Percentiles rank a stretch among this genome's conserved stretches.
These are phyloP conservation scores for Diplogasteroides magnus DNA, from an alignment of 1,140 invertebrate species.

Conservation along the genomic window DNA sequence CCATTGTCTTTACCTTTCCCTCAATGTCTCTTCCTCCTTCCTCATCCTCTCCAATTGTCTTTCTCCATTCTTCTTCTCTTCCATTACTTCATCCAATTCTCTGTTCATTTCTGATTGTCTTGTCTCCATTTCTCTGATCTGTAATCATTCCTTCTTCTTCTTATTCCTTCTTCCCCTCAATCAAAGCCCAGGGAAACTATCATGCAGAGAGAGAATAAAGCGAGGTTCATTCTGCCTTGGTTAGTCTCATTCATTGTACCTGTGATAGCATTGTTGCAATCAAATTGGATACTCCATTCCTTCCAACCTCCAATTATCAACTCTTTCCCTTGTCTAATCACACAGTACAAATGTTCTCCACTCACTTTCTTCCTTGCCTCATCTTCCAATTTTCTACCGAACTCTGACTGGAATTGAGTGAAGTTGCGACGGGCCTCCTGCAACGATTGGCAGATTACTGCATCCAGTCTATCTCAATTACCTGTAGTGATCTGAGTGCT, in stretches of 20 bases:
- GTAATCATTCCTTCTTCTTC: slow-evolving; percentile 1
- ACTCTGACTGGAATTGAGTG: slow-evolving; percentile 32
- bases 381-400: slow-evolving; percentile 22
- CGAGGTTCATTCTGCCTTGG: neutral
- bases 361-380: slow-evolving; percentile 19
- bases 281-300: neutral
- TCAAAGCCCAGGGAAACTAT: no score
- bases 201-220: slow-evolving; percentile 6
- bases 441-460: no score
- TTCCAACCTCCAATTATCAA: neutral
- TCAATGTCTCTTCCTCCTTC: slow-evolving; percentile 11
- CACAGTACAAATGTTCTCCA: slow-evolving; percentile 2
- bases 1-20: neutral
- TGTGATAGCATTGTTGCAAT: neutral
- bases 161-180: no score
- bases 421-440: slow-evolving; percentile 33
- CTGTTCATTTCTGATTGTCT: no score
- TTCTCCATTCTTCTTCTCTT: slow-evolving; percentile 17
- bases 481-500: slow-evolving; percentile 23
- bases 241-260: neutral
- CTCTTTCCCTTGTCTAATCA: no score
- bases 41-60: slow-evolving; percentile 22
- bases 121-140: slow-evolving; percentile 11
- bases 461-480: no score
- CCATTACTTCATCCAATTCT: slow-evolving; percentile 3